Conservation (phyloP, 92 coral and sea anemone species). For the Epizoanthus stellaris region DNA sequence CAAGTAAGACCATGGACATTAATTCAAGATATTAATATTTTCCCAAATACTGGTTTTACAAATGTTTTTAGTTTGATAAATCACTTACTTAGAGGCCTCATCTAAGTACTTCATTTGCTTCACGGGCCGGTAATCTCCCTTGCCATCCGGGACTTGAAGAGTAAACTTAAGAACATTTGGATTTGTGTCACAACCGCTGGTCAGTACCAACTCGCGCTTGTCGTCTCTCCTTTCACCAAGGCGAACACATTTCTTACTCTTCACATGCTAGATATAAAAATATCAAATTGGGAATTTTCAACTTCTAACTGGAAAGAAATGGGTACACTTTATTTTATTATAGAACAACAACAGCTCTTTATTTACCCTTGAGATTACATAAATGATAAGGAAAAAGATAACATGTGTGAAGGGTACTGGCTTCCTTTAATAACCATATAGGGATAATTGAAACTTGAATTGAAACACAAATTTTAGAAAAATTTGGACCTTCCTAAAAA, state of each 20-base stretch:
- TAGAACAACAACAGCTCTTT: no score
- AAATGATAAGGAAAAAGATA: no score
- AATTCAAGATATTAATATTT: neutral
- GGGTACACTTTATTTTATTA: no score
- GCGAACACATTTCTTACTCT: slow-evolving; percentile 29
- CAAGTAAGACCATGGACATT: neutral
- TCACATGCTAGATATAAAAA: slow-evolving; percentile 2
- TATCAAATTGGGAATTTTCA: no score
- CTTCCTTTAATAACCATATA: no score
- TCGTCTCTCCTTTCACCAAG: slow-evolving; percentile 22
- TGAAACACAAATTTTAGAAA: no score
- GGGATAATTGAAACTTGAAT: no score
- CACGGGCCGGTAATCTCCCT: slow-evolving; percentile 10
- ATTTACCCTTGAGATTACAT: no score
- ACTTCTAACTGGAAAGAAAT: no score
- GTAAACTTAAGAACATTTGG: slow-evolving; percentile 29
- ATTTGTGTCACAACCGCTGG: slow-evolving; percentile 23
- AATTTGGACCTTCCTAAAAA: no score
- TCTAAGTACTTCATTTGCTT: slow-evolving; percentile 31
- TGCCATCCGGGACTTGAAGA: slow-evolving; percentile 20
- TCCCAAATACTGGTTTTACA: neutral
- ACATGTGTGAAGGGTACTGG: no score
- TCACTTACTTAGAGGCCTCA: slow-evolving; percentile 28
- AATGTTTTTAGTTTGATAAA: neutral
- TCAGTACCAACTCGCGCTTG: slow-evolving; percentile 14